Base-by-base conservation (phyloP, 1,140 invertebrate species). In the Bombus soroeensis region DNA sequence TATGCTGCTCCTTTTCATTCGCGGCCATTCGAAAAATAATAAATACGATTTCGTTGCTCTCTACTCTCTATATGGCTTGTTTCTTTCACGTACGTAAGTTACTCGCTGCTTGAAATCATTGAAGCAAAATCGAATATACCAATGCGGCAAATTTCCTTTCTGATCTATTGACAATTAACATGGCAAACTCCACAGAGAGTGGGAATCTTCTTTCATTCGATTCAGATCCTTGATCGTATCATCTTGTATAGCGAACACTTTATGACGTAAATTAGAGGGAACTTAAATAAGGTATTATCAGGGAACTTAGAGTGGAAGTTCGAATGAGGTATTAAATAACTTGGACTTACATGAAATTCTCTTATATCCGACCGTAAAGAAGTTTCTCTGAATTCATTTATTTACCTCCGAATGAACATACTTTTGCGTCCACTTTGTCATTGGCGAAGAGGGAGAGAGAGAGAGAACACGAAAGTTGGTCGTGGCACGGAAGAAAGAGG, bases 1-100 rank as follows among this genome's bases (percentile, higher is more conserved):
- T 75, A 62, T 34, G 13, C 47, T n/a, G 41, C 22, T 74, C 15
- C 53, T 66, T 74, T 82, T 82, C 79, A 70, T 18, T 13, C 37
- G 39, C n/a, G 77, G 28, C 25, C 32, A 28, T 32, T 68, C 39
- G n/a, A 13, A 6, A 43, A 47, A 53, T 25, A 57, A 34, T 39
- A 47, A 47, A 81, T 32, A 57, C 39, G n/a, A 41, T 62, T 71
- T n/a, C 43, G 47, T 12, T 32, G 25, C 25, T 18, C 12, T 32
- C n/a, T 25, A 13, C 15, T 18, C 6, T 32, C n/a, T 47, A 32
- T 5, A 2, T 3, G 10, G 5, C 5, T 79, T 6, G n/a, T 28
- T 79, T 15, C 57, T 47, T 68, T 72, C 79, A 41, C 28, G 10
- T 28, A 41, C 47, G 10, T 28, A 47, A n/a, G 37, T 9, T 41